Evolutionary conservation across 2,888 invertebrate genomes (phyloP).

Genomic region (Augochlorella aurata): DNA sequence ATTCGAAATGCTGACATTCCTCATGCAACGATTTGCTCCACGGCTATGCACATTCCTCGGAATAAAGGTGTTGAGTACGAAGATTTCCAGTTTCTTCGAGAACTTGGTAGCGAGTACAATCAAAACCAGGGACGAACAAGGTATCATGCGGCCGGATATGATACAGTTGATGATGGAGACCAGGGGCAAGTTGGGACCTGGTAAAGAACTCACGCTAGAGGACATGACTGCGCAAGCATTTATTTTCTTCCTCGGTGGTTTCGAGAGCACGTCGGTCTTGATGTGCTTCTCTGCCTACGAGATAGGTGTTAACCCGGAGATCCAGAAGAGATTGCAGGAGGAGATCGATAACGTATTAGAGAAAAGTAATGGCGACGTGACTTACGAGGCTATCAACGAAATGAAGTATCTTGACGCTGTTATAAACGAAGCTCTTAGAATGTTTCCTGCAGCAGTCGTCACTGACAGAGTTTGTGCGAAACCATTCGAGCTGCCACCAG

Average conservation of each 20-base stretch:
- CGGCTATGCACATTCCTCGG: conserved; percentile 33
- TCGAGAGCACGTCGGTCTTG: conserved; percentile 71
- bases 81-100: conserved; percentile 57
- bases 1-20: conserved; percentile 36
- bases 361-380: conserved; percentile 72
- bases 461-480: conserved; percentile 75
- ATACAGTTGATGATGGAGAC: conserved; percentile 84
- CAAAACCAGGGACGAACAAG: conserved; percentile 61
- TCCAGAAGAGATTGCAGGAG: conserved; percentile 79
- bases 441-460: conserved; percentile 69
- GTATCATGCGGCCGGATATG: conserved; percentile 83
- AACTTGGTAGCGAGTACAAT: conserved; percentile 63
- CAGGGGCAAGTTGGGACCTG: conserved; percentile 44
- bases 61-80: conserved; percentile 49
- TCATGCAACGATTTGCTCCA: conserved; percentile 48
- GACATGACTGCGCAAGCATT: conserved; percentile 83
- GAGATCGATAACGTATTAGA: conserved; percentile 75
- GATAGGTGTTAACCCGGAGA: conserved; percentile 77
- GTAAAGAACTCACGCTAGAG: conserved; percentile 62
- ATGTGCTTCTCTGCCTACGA: conserved; percentile 72
- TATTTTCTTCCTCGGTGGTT: conserved; percentile 76
- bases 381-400: conserved; percentile 81
- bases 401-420: conserved; percentile 85
- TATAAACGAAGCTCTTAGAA: conserved; percentile 75
- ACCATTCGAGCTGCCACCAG: conserved; percentile 76